A percentile compares a stretch with the other conserved stretches of the same genome.
phyloP scores from a whole-genome alignment of 2,113 vertebrate genomes.

The Tyrannus savana region DNA sequence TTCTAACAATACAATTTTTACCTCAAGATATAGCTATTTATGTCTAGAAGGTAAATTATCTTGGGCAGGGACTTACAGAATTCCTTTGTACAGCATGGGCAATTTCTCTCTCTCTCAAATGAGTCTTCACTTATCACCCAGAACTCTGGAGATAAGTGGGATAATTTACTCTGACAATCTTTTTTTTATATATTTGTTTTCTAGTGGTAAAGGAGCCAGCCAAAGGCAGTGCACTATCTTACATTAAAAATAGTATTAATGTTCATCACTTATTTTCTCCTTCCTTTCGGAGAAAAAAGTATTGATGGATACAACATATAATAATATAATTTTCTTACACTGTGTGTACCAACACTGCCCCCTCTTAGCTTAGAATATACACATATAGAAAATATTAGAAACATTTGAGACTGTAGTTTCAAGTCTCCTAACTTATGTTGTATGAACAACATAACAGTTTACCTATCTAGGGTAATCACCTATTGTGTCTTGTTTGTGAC shows the following conservation, averaged over 20 bases:
- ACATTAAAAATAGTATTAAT: not conserved
- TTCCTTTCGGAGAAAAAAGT: not conserved
- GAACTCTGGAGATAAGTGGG: not conserved
- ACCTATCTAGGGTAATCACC: not conserved
- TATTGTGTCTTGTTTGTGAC: not conserved
- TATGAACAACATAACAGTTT: not conserved
- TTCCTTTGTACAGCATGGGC: not conserved
- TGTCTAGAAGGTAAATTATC: not conserved
- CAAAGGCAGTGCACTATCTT: not conserved
- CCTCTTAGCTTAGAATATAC: not conserved
- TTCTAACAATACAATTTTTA: not conserved
- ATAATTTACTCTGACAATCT: not conserved
- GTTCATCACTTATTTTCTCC: not conserved
- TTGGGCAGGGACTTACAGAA: not conserved
- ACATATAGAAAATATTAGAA: not conserved
- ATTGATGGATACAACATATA: not conserved
- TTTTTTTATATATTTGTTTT: not conserved
- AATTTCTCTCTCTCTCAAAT: not conserved
- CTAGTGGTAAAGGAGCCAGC: not conserved
- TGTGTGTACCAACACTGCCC: not conserved
- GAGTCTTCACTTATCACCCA: not conserved
- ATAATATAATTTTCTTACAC: not conserved
- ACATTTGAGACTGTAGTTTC: not conserved
- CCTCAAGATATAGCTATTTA: not conserved
- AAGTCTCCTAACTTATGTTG: not conserved